phyloP scores from a whole-genome alignment of 2,113 vertebrate species.

The Camelus dromedarius region DNA sequence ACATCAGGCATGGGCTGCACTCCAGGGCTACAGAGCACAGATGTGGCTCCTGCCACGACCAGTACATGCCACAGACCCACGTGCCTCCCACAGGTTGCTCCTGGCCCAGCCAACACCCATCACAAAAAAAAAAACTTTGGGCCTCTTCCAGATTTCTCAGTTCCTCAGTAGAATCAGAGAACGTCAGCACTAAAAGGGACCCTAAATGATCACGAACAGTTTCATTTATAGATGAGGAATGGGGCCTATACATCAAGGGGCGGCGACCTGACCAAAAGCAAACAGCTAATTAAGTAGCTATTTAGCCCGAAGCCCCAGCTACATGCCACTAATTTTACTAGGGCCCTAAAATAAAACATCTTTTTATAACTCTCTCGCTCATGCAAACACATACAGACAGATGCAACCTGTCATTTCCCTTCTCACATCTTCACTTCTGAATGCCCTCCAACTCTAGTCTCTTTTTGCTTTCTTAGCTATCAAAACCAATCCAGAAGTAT shows the following conservation, averaged over 20 bases:
- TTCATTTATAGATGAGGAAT: background rate
- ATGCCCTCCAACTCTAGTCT: background rate
- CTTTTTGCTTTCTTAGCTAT: background rate
- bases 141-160: background rate
- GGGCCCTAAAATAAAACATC: background rate
- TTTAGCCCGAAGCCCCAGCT: background rate
- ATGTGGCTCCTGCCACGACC: background rate
- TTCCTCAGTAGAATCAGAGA: background rate
- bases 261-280: background rate
- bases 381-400: conserved; percentile 3
- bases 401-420: background rate
- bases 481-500: conserved; percentile 19
- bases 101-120: background rate
- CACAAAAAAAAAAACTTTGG: background rate
- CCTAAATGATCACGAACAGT: background rate
- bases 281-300: background rate
- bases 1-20: background rate
- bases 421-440: background rate
- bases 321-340: background rate
- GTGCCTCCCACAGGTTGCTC: background rate
- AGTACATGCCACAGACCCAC: background rate
- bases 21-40: background rate
- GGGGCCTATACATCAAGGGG: background rate
- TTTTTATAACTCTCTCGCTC: conserved; percentile 8
- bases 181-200: background rate